Evolutionary conservation across 2,888 invertebrate genomes (phyloP), one percentile per base, ranked within the genome.

Genomic region (Drosophila melanosoma): DNA sequence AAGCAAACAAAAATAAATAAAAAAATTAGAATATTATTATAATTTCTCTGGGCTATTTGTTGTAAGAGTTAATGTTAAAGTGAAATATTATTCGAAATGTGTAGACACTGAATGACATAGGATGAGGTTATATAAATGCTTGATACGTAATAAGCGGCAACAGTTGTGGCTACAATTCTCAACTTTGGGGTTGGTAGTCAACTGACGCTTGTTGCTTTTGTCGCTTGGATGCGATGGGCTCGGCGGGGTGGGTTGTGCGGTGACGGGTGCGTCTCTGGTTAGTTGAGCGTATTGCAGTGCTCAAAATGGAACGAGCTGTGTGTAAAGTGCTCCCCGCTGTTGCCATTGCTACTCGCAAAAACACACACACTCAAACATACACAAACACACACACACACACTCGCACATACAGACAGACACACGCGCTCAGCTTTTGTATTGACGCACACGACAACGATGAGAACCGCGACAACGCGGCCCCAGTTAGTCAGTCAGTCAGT

Each of bases 341-440:
- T 79, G 79, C 49, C 45, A 65, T 64, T 76, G 66, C 49, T 74
- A 84, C 68, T 69, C 64, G 29, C 5, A 29, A 29, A 29, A 29
- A 69, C 65, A 57, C 54, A 65, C 38, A 35, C 40, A 57, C 63
- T 23, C 62, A 48, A 70, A 87, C 69, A 67, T 66, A 66, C 65
- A 57, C 58, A 60, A 33, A 38, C 35, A 58, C 62, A 29, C 45
- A 48, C 48, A 40, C 29, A 45, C 58, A 48, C 45, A 35, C 54
- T 54, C 56, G 64, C 17, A 38, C 59, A 20, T 60, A 65, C 29
- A 32, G 26, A 57, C 69, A 60, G 58, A 48, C 60, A 72, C 38
- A 74, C 61, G 54, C 78, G 72, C 75, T 68, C 69, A 74, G 84
- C 75, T 83, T 83, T 86, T 87, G 84, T 79, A 67, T 76, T 83